Percentiles rank a stretch among this genome's conserved stretches.
Evolutionary conservation across 2,888 invertebrate species (phyloP).

Genomic region (Geophilus truncorum): DNA sequence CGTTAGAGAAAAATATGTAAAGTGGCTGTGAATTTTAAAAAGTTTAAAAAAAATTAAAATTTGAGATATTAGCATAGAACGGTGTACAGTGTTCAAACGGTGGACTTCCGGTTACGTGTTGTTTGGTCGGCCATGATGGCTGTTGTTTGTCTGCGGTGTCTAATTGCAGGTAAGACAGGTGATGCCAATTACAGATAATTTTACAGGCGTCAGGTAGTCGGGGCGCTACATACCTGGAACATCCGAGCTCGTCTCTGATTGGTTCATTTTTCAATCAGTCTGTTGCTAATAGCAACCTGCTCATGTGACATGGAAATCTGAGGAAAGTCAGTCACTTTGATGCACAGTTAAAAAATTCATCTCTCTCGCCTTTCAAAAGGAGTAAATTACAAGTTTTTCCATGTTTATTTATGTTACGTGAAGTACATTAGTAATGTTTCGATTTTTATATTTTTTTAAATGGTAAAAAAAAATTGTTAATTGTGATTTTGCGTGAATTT

Average conservation of each 20-base stretch:
- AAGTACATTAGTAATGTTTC: too few species aligned
- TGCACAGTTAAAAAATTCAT: neutral
- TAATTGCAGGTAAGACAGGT: slow-evolving; percentile 30
- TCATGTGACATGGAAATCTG: neutral
- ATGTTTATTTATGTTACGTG: too few species aligned
- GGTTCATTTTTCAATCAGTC: slow-evolving; percentile 3
- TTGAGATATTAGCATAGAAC: neutral
- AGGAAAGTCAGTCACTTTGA: too few species aligned
- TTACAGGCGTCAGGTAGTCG: slow-evolving; percentile 31
- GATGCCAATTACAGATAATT: slow-evolving; percentile 33
- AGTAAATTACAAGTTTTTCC: neutral
- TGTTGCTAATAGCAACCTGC: neutral
- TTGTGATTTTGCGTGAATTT: too few species aligned
- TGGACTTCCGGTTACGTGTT: neutral
- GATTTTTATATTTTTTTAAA: too few species aligned
- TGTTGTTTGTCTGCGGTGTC: slow-evolving; percentile 10
- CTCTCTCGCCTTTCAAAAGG: neutral
- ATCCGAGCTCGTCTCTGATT: neutral
- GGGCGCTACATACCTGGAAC: neutral
- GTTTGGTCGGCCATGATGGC: neutral
- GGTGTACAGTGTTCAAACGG: neutral
- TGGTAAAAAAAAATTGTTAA: too few species aligned
- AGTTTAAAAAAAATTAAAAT: neutral
- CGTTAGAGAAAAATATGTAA: too few species aligned
- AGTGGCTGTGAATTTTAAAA: neutral